Conservation (phyloP, 35 echinoderm and acorn worm species). For the Stichopus chloronotus region DNA sequence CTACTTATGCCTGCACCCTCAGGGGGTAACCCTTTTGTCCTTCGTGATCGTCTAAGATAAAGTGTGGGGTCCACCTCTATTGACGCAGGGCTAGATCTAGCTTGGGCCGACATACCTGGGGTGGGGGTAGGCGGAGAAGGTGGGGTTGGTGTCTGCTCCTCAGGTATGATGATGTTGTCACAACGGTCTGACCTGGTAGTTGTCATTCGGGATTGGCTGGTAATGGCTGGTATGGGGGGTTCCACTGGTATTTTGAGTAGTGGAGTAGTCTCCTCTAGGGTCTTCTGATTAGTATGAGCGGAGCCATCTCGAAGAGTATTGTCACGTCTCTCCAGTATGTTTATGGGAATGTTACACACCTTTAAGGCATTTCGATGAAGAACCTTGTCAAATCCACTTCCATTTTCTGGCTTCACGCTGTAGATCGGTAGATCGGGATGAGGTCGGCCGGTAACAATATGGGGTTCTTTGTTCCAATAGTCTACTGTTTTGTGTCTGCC, state of each 20-base stretch:
- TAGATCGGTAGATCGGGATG: not conserved
- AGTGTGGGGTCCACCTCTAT: constrained; percentile 6
- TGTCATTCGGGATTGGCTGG: too few species aligned
- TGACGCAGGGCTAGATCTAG: constrained; percentile 1
- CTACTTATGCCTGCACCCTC: not conserved
- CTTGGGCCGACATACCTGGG: not conserved
- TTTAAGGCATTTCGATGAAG: too few species aligned
- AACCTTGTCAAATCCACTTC: not conserved
- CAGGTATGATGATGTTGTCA: not conserved
- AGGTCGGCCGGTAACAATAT: not conserved
- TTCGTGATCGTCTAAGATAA: constrained; percentile 6
- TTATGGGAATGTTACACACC: too few species aligned
- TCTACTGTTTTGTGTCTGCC: constrained; percentile 1
- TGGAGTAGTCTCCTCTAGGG: too few species aligned
- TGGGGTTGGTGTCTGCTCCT: not conserved
- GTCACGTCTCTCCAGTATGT: too few species aligned
- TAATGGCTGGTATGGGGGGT: too few species aligned
- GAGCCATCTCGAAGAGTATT: too few species aligned
- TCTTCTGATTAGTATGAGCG: too few species aligned
- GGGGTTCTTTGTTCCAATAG: not conserved
- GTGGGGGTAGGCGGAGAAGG: not conserved
- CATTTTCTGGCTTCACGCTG: not conserved
- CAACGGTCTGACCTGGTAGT: too few species aligned
- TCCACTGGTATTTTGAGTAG: too few species aligned
- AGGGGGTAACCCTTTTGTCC: constrained; percentile 7